Evolutionary conservation across 2,113 vertebrate genomes (phyloP).

Genomic region (Fregata magnificens): DNA sequence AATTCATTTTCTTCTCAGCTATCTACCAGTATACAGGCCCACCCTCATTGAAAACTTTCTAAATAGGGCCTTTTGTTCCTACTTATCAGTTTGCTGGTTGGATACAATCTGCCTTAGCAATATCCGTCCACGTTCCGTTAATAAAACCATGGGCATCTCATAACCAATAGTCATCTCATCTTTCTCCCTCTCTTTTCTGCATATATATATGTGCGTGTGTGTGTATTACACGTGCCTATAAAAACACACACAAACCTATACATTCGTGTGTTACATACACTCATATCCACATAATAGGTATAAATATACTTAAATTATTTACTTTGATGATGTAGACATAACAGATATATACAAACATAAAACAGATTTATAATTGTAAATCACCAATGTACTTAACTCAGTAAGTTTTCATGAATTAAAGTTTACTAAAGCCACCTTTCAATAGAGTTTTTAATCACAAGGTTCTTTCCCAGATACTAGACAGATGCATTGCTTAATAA

Average conservation of each 20-base stretch:
- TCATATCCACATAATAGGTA: not conserved
- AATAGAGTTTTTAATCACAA: not conserved
- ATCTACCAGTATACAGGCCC: not conserved
- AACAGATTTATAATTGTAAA: not conserved
- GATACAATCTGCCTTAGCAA: not conserved
- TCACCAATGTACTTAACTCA: not conserved
- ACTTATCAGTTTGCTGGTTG: not conserved
- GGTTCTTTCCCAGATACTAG: not conserved
- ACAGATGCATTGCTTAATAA: slow-evolving; percentile 34
- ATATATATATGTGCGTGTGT: not conserved
- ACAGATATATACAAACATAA: not conserved
- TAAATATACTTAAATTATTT: not conserved
- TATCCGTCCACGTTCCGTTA: not conserved
- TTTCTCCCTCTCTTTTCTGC: not conserved
- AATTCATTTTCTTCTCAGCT: not conserved
- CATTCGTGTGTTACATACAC: not conserved
- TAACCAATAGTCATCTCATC: not conserved
- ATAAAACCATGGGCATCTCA: not conserved
- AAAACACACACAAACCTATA: not conserved
- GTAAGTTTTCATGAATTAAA: not conserved
- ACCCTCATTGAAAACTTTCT: not conserved
- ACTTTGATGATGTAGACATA: not conserved
- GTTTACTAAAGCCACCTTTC: not conserved
- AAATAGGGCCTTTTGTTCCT: not conserved
- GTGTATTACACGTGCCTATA: not conserved